Conservation (phyloP, 2,113 vertebrate genomes). For the Gavialis gangeticus region DNA sequence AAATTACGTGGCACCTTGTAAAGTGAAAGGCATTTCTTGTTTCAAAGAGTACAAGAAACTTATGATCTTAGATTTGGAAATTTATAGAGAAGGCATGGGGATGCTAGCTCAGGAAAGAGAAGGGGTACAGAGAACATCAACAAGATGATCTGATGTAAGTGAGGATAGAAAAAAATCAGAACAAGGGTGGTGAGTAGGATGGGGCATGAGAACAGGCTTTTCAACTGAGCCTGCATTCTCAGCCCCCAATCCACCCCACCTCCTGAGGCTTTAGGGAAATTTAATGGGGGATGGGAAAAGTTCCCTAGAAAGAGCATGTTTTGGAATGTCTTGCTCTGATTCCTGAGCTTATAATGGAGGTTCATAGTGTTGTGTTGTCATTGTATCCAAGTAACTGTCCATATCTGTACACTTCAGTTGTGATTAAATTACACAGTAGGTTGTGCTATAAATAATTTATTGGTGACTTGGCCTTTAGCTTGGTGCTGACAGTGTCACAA, state of each 20-base stretch:
- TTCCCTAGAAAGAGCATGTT: neutral
- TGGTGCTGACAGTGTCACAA: neutral
- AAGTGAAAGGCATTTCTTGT: constrained; percentile 6
- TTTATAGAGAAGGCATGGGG: neutral
- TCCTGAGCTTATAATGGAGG: neutral
- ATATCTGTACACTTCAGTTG: neutral
- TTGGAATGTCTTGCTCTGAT: neutral
- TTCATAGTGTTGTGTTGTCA: neutral
- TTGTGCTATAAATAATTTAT: constrained; percentile 39
- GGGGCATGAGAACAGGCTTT: neutral
- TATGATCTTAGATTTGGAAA: constrained; percentile 43
- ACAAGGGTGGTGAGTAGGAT: neutral
- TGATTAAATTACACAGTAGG: constrained; percentile 42
- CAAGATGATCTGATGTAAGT: neutral
- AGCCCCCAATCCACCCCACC: neutral
- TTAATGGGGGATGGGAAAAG: neutral
- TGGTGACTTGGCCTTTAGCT: constrained; percentile 40
- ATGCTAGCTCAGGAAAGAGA: neutral
- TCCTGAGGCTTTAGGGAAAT: neutral
- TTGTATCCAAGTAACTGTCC: neutral
- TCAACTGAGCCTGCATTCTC: neutral
- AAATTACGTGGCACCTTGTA: constrained; percentile 2
- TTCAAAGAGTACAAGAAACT: constrained; percentile 11
- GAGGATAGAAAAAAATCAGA: neutral
- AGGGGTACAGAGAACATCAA: neutral